Evolutionary conservation across 2,888 invertebrate genomes (phyloP).

Genomic region (Pheosia gnoma): DNA sequence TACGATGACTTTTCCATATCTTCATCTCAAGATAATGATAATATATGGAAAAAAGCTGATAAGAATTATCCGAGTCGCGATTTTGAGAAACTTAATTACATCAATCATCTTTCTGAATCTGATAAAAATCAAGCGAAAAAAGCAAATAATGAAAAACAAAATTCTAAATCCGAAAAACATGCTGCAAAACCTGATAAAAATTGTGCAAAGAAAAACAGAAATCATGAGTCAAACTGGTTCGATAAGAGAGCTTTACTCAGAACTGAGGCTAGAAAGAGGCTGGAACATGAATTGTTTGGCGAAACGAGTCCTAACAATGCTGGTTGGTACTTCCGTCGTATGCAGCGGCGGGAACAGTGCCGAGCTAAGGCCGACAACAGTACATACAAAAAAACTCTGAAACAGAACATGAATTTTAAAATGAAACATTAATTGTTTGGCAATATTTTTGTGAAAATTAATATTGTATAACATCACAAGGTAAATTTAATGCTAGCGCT

Average conservation of each 20-base stretch:
- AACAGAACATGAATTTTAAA: conserved; percentile 70
- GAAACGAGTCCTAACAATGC: conserved; percentile 63
- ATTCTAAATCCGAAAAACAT: conserved; percentile 18
- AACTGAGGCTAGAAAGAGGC: conserved; percentile 65
- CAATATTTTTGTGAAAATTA: conserved; percentile 4
- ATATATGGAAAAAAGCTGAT: conserved; percentile 44
- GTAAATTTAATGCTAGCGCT: not conserved
- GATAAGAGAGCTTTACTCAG: conserved; percentile 65
- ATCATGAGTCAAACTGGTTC: conserved; percentile 61
- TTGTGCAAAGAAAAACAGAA: conserved; percentile 35
- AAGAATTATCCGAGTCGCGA: conserved; percentile 44
- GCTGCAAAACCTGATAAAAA: conserved; percentile 26
- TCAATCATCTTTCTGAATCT: conserved; percentile 44
- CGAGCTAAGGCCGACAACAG: conserved; percentile 68
- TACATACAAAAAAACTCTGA: conserved; percentile 61
- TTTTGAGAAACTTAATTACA: conserved; percentile 42
- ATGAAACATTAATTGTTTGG: conserved; percentile 55
- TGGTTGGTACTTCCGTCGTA: conserved; percentile 77
- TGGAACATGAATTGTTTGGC: conserved; percentile 67
- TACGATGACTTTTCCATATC: conserved; percentile 64
- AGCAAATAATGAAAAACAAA: conserved; percentile 20
- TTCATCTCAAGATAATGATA: conserved; percentile 56
- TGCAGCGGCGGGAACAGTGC: conserved; percentile 76
- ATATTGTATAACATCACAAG: conserved; percentile 3
- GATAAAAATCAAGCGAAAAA: conserved; percentile 35